Evolutionary conservation across 2,113 vertebrate species (phyloP).

Genomic region (Platichthys stellatus): DNA sequence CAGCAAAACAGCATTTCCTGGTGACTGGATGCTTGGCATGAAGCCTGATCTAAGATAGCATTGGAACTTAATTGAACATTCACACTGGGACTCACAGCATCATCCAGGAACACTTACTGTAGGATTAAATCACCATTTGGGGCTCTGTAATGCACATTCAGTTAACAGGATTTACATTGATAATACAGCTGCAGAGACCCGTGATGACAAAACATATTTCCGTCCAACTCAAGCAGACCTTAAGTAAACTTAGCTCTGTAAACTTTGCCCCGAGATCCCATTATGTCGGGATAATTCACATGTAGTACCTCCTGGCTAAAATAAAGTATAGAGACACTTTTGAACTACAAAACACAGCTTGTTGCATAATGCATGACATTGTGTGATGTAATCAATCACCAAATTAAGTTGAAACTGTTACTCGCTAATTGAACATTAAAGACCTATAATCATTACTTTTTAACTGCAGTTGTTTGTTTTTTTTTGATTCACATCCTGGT

Average conservation of each 20-base stretch:
- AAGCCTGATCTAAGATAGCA: conserved; percentile 69
- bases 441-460: neutral
- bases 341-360: conserved; percentile 8
- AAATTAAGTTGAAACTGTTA: neutral
- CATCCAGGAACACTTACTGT: conserved; percentile 70
- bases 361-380: conserved; percentile 8
- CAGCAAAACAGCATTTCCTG: conserved; percentile 48
- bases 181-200: conserved; percentile 36
- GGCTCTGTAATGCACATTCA: conserved; percentile 68
- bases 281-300: conserved; percentile 44
- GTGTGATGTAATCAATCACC: neutral
- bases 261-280: conserved; percentile 40
- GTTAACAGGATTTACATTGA: conserved; percentile 66
- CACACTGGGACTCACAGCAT: conserved; percentile 50
- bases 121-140: conserved; percentile 70
- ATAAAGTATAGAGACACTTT: neutral
- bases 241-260: conserved; percentile 19
- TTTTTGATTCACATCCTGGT: neutral
- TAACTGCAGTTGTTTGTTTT: neutral
- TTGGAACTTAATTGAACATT: conserved; percentile 69
- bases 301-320: conserved; percentile 2
- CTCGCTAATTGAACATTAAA: neutral
- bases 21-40: conserved; percentile 42
- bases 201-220: conserved; percentile 43
- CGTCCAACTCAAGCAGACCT: conserved; percentile 25